Conservation (phyloP, 2,797 vertebrate species). For the Hippopotamyrus pictus region DNA sequence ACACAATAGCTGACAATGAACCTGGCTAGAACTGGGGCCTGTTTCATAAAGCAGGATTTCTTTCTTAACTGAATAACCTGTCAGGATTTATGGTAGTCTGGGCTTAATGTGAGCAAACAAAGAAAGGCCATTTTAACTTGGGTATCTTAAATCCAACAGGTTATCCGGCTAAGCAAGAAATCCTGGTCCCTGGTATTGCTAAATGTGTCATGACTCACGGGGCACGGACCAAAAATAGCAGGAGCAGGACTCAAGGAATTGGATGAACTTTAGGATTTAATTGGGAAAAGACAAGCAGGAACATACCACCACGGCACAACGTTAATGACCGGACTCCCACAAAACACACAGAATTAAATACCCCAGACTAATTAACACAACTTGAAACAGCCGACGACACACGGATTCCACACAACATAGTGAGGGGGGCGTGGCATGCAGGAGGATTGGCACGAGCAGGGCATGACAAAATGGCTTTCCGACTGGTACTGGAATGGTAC, state of each 20-base stretch:
- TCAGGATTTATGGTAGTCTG: background rate
- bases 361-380: background rate
- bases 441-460: background rate
- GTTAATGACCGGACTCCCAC: background rate
- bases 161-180: background rate
- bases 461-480: background rate
- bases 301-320: background rate
- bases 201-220: background rate
- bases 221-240: background rate
- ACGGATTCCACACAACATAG: background rate
- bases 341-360: background rate
- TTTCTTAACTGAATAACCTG: background rate
- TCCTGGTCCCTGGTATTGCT: background rate
- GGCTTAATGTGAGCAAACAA: background rate
- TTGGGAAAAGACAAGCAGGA: background rate
- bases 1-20: background rate
- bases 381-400: background rate
- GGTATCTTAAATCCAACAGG: background rate
- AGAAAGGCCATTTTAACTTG: background rate
- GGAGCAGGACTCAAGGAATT: background rate
- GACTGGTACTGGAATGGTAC: background rate
- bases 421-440: background rate
- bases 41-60: background rate
- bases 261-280: background rate
- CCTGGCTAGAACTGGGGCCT: background rate